Evolutionary conservation across 2,797 vertebrate genomes (phyloP), one percentile per base, ranked within the genome.

Genomic region (Cryptoprocta ferox): DNA sequence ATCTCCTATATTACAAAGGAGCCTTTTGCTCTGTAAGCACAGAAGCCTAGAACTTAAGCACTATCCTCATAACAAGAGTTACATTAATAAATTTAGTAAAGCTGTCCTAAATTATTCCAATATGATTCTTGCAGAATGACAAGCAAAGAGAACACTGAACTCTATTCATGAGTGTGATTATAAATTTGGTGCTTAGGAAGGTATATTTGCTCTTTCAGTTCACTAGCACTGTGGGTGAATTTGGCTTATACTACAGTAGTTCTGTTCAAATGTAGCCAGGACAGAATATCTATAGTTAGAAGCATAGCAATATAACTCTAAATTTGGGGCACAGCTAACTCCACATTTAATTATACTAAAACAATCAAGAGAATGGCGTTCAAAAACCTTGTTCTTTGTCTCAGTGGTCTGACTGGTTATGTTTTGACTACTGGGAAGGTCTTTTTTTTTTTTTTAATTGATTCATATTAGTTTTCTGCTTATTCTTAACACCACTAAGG

Each of bases 131-230:
- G 80, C 45, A 95, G 80, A 97, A 95, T 83, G 63, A 94, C 76
- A 95, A 89, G 95, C 56, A 96, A 63, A 73, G 45, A 94, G 93
- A 97, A 97, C 91, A 97, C 39, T 97, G 88, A 95, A 94, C 91
- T 96, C 88, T 87, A 94, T 96, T 97, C 93, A 97, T 73, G 71
- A 94, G 81, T 53, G 30, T 95, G 83, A 94, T 83, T 96, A 94
- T 96, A 92, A 94, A 95, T 90, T 42, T 94, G 84, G 84, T 95
- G 88, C 95, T 98, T n/a, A 92, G 68, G 32, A 96, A 94, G 83
- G 87, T 82, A 21, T 91, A 93, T 92, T 83, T 93, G 87, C 75
- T 96, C 78, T 95, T 93, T 96, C 32, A 85, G 68, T 89, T 92
- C 86, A 86, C 87, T 89, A 91, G 53, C 71, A 91, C 48, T 59